phyloP scores from a whole-genome alignment of 2,113 vertebrate genomes.

The Mesitornis unicolor region DNA sequence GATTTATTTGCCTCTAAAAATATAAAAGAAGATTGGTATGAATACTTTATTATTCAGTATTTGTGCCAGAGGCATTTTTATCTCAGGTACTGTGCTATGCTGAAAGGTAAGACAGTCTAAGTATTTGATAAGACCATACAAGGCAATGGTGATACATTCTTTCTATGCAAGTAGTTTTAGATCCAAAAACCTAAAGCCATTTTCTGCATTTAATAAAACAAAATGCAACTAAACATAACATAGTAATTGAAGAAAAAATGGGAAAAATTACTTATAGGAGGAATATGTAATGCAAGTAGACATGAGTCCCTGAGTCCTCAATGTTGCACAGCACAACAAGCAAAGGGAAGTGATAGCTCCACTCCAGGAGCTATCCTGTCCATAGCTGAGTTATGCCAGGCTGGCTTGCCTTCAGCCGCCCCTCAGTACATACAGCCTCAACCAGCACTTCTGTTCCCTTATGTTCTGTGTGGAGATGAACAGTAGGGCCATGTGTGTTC shows the following conservation, averaged over 20 bases:
- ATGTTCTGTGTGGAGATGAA: background rate
- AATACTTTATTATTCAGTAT: background rate
- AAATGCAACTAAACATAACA: background rate
- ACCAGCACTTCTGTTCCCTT: background rate
- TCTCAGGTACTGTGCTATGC: background rate
- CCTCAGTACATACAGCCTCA: background rate
- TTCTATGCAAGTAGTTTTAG: background rate
- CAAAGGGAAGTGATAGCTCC: background rate
- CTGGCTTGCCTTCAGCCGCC: background rate
- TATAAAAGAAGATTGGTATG: background rate
- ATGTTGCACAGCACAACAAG: background rate
- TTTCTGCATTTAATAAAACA: background rate
- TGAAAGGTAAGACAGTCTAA: background rate
- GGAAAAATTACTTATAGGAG: background rate
- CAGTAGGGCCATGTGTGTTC: background rate
- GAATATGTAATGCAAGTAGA: background rate
- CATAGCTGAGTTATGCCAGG: background rate
- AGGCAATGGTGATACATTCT: background rate
- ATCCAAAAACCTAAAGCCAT: background rate
- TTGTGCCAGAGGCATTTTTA: background rate
- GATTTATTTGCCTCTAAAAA: background rate
- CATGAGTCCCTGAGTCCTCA: fast-evolving
- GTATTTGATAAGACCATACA: background rate
- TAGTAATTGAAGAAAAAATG: background rate
- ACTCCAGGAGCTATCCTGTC: background rate